Conservation (phyloP, 2,113 vertebrate species). For the Cochlearius cochlearius region DNA sequence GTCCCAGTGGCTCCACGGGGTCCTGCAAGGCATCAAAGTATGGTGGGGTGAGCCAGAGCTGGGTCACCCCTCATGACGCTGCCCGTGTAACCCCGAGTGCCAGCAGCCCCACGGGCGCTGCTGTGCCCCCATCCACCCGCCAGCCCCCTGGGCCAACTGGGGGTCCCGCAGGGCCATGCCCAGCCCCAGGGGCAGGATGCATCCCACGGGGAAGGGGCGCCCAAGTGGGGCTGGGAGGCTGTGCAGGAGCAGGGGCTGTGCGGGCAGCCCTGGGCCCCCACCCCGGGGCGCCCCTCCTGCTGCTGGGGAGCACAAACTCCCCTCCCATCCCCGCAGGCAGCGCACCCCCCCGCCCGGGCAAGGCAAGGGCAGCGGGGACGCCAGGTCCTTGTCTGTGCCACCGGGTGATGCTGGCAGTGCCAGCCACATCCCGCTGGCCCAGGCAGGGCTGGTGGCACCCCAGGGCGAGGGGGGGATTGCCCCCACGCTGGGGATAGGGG, state of each 20-base stretch:
- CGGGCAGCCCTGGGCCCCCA: not conserved
- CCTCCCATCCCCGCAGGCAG: not conserved
- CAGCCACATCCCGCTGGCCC: accelerated
- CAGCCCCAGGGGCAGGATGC: not conserved
- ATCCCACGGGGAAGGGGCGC: not conserved
- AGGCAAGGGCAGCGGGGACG: not conserved
- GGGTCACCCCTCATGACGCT: accelerated
- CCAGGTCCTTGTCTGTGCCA: accelerated
- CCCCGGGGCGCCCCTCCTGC: no score
- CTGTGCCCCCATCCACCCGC: accelerated
- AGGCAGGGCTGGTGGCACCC: not conserved
- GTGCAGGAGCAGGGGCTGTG: accelerated
- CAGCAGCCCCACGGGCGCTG: accelerated
- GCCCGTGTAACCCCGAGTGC: not conserved
- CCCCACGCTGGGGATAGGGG: not conserved
- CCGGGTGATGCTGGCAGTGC: not conserved
- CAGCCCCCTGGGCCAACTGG: not conserved
- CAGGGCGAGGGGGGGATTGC: accelerated
- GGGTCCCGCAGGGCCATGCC: not conserved
- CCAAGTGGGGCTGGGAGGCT: not conserved
- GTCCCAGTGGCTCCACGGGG: not conserved
- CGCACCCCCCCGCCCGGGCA: not conserved
- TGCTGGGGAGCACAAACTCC: not conserved
- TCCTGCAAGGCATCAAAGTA: not conserved
- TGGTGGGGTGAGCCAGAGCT: accelerated